Percentiles rank a stretch among this genome's conserved stretches.
Evolutionary conservation across 2,888 invertebrate species (phyloP).

Genomic region (Deilephila porcellus): DNA sequence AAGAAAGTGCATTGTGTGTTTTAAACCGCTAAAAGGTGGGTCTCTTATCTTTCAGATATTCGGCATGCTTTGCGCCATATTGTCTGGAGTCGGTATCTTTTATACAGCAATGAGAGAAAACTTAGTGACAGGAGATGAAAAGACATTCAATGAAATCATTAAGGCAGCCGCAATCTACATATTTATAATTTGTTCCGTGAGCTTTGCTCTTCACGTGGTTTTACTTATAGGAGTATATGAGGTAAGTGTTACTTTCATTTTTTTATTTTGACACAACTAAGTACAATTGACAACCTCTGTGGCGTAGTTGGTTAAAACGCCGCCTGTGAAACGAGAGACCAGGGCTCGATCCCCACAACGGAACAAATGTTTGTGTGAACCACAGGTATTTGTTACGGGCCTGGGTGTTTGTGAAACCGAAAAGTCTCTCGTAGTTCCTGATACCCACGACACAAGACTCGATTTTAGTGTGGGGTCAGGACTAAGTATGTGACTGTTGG

Average conservation of each 20-base stretch:
- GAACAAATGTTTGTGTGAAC: no score
- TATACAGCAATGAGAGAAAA: slow-evolving; percentile 7
- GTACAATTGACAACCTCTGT: no score
- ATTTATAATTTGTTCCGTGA: not conserved
- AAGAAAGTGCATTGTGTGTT: no score
- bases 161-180: not conserved
- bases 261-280: slow-evolving; percentile 32
- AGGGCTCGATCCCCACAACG: no score
- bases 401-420: no score
- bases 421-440: no score
- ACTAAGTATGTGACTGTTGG: no score
- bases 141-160: not conserved
- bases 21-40: not conserved
- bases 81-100: slow-evolving; percentile 32
- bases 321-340: no score
- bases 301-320: no score
- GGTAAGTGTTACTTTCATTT: not conserved
- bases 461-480: no score
- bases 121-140: not conserved
- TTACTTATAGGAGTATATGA: not conserved
- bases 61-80: not conserved
- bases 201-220: not conserved
- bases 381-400: no score
- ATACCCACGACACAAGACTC: no score
- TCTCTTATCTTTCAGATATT: slow-evolving; percentile 9